Evolutionary conservation across 2,888 invertebrate species (phyloP).

Genomic region (Lamellibrachia columna): DNA sequence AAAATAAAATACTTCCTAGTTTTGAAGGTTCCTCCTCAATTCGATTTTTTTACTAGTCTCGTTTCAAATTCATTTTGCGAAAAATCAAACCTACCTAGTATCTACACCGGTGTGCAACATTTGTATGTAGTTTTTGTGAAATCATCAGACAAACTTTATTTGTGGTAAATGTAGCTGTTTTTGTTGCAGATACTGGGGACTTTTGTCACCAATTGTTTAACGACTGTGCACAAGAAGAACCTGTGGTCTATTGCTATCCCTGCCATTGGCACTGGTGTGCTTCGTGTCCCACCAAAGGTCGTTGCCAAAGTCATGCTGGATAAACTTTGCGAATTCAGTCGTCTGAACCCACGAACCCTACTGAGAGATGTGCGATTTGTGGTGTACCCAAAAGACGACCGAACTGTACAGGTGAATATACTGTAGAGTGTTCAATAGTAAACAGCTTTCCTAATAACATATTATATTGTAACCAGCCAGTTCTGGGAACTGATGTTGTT

Average conservation of each 20-base stretch:
- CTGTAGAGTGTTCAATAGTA: background rate
- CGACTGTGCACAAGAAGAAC: constrained; percentile 42
- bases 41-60: no score
- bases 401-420: background rate
- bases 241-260: constrained; percentile 51
- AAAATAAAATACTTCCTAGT: no score
- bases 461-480: background rate
- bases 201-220: constrained; percentile 45
- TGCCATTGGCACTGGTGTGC: constrained; percentile 54
- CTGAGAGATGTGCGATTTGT: constrained; percentile 42
- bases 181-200: constrained; percentile 43
- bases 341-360: constrained; percentile 37
- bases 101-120: no score
- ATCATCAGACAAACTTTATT: no score
- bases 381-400: background rate
- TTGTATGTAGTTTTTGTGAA: no score
- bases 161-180: background rate
- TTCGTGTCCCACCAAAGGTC: constrained; percentile 48
- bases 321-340: constrained; percentile 46
- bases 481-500: background rate
- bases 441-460: background rate
- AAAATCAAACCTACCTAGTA: no score
- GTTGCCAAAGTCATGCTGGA: constrained; percentile 50
- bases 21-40: no score
- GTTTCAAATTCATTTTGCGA: no score